Base-by-base conservation (phyloP, 2,113 vertebrate species). In the Chrysemys picta region DNA sequence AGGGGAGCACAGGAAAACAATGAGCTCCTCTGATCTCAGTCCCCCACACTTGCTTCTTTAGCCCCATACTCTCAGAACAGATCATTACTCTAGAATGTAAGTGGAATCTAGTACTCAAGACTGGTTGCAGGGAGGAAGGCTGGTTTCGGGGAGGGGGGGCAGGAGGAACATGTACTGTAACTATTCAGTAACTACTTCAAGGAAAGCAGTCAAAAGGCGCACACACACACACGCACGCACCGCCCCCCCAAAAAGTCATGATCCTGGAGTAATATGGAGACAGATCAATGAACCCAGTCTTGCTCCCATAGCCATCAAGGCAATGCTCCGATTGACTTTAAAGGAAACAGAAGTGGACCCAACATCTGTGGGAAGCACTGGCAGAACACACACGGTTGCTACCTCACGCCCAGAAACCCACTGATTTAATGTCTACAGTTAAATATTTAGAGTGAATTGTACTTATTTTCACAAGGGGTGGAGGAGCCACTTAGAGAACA, bases 381-480 rank as follows among this genome's bases (percentile, higher is more conserved):
- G 8, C 62, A 88, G 54, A 56, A 42, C 84, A 82, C 80, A 75
- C 56, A 29, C 42, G 16, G 92, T 91, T 89, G 84, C 92, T 94
- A 91, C 81, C 65, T 89, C 78, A 75, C 79, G 57, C 72, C 56
- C 84, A 91, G 78, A 80, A 72, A 84, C 59, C 59, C 0, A 1
- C 38, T 0, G 1, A 54, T 91, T 83, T 84, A 80, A 91, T 91
- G 91, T 88, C 81, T 62, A 35, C 56, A 85, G 93, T 88, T 89
- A 93, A 93, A 89, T 94, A 86, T 93, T 95, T 94, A 62, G 82
- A 79, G 35, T 4, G 76, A 45, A 53, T 54, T 50, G 80, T 52
- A 50, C 42, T 24, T 38, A 27, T 76, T 83, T 88, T 78, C 35
- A 38, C 82, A 82, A 10, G 27, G 83, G 79, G 6, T n/a, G 16